Base-by-base conservation (phyloP, 2,113 vertebrate genomes). In the Emydura subglobosa region DNA sequence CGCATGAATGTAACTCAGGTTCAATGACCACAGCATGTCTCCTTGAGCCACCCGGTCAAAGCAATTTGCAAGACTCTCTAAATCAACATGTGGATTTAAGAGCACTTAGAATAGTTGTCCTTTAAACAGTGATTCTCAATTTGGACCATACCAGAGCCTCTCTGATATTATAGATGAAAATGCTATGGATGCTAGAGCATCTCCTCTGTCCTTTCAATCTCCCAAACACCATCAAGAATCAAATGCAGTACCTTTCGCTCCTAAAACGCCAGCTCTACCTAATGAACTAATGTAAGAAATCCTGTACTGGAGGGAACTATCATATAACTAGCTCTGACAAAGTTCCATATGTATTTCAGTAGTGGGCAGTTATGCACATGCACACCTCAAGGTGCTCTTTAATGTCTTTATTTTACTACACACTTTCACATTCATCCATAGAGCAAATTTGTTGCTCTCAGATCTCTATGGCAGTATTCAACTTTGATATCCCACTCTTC, bases 401-500 rank as follows among this genome's bases (percentile, higher is more conserved):
- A 17, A 65, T 65, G 7, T 44, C 17, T n/a, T 57, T 1, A 0
- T 53, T 65, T 65, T 83, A 44, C 0, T 49, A 21, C 51, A 5
- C 10, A 57, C 29, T 4, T 5, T 5, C 10, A 31, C 6, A 57
- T 24, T 79, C 50, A 17, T 82, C 74, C 59, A 51, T 34, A 74
- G 14, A 22, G 27, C 9, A 80, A 88, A 93, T 5, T 17, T n/a
- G 31, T 34, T 65, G 61, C 61, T 65, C 3, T 47, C 42, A 44
- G 79, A 65, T 65, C 79, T 53, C 50, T 42, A 83, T 49, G 29
- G 53, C n/a, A 88, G 1, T 24, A 29, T 10, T 57, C 2, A 10
- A 2, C 65, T 57, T 44, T 0, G 0, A 72, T 16, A 7, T 22
- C 55, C 78, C 31, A 0, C 22, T 42, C 10, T 25, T 3, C 4